Evolutionary conservation across 2,797 vertebrate genomes (phyloP).

Genomic region (Crocidura indochinensis): DNA sequence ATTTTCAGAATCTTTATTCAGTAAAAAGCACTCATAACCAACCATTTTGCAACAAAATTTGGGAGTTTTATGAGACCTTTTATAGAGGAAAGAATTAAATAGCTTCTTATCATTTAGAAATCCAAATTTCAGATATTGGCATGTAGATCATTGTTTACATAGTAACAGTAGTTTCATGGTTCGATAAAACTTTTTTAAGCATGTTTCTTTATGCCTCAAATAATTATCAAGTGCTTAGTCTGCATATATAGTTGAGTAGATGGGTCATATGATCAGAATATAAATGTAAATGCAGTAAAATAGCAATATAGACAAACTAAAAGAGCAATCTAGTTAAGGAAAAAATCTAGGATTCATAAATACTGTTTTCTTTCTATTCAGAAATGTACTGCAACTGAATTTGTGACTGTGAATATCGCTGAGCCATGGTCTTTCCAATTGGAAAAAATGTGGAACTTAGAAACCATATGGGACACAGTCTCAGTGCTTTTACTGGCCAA

Average conservation of each 20-base stretch:
- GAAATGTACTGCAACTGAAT: slow-evolving; percentile 26
- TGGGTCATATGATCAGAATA: neutral
- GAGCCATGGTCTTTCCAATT: neutral
- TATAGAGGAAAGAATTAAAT: slow-evolving; percentile 19
- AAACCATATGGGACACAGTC: too few species aligned
- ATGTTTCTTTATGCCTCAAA: slow-evolving; percentile 46
- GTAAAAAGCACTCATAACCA: slow-evolving; percentile 23
- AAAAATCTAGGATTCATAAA: neutral
- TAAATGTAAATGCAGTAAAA: slow-evolving; percentile 44
- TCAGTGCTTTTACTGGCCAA: too few species aligned
- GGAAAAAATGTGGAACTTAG: too few species aligned
- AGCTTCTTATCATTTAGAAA: slow-evolving; percentile 61
- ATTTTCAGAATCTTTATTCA: slow-evolving; percentile 46
- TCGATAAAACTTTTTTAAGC: slow-evolving; percentile 51
- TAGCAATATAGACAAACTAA: neutral
- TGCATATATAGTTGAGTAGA: neutral
- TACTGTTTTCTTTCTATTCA: neutral
- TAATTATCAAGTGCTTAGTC: slow-evolving; percentile 32
- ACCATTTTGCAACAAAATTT: slow-evolving; percentile 35
- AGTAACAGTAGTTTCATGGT: neutral
- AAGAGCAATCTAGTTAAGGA: neutral
- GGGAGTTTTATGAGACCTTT: neutral
- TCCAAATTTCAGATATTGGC: neutral
- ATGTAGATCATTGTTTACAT: slow-evolving; percentile 38
- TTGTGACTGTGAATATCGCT: neutral